Base-by-base conservation (phyloP, 2,888 invertebrate species). In the Pammene fasciana region DNA sequence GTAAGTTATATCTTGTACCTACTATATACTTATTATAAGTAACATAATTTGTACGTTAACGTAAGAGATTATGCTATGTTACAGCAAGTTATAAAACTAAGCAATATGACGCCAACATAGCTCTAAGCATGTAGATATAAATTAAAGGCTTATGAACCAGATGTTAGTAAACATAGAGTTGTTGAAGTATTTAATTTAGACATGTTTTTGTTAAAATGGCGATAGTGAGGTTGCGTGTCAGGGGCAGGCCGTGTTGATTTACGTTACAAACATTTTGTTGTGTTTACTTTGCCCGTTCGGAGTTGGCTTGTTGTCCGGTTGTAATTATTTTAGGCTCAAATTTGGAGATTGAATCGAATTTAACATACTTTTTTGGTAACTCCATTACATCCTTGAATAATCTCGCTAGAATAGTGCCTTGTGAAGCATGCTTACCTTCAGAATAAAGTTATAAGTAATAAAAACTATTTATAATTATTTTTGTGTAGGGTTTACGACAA, bases 371-470 rank as follows among this genome's bases (percentile, higher is more conserved):
- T 76, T 80, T 85, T 82, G 75, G 83, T 83, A 74, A 72, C 77
- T 86, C 90, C 79, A 78, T 79, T 88, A 88, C 79, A 77, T 79
- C 76, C 77, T 80, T 84, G 76, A 72, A 65, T 76, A 78, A 86
- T 89, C 88, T 91, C 88, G 88, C 90, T 92, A 92, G 92, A 83
- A 87, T 92, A 92, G 92, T 92, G 92, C 92, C 92, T 92, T 92
- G 89, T 86, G 87, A 91, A 82, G 91, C 90, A 91, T 90, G 92
- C 92, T 91, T 91, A 89, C 80, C 74, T 74, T 82, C 80, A 86
- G 82, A 84, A 83, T 78, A 81, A 79, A 78, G 80, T 52, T 79
- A 72, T 79, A 82, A 83, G 79, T 82, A 82, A 82, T 57, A 83
- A 82, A n/a, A n/a, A 79, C 79, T 79, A 81, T 82, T 85, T 82